phyloP scores from a whole-genome alignment of 2,113 vertebrate genomes.

The Chrysochloris asiatica region DNA sequence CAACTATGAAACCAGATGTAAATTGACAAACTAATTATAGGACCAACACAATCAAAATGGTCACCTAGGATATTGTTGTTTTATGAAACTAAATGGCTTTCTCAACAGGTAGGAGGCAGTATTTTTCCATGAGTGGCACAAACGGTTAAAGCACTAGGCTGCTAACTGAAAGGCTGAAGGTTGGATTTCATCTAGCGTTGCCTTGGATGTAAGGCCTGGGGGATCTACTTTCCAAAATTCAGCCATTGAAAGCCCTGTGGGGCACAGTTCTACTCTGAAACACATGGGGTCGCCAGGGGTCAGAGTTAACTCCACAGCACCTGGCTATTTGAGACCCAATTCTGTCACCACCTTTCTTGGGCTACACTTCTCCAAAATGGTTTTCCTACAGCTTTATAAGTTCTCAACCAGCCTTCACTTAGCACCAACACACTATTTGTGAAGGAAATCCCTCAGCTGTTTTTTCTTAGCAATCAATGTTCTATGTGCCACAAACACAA shows the following conservation, averaged over 20 bases:
- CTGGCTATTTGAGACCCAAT: not conserved
- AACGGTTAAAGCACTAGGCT: not conserved
- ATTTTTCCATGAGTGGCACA: not conserved
- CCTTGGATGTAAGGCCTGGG: not conserved
- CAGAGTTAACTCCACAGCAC: not conserved
- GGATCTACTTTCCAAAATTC: not conserved
- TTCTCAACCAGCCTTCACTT: not conserved
- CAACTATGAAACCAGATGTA: constrained; percentile 11
- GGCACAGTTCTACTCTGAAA: not conserved
- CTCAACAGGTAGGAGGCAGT: not conserved
- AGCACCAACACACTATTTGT: not conserved
- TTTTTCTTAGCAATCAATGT: not conserved
- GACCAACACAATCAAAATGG: not conserved
- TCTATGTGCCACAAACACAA: not conserved
- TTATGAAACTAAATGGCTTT: not conserved
- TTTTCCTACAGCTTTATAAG: not conserved
- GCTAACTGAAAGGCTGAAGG: not conserved
- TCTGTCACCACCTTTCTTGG: not conserved
- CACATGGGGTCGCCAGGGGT: no score
- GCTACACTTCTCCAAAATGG: not conserved
- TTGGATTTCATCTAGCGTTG: not conserved
- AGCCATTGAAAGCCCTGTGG: not conserved
- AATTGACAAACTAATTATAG: not conserved
- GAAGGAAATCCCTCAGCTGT: constrained; percentile 18
- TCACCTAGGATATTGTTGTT: not conserved